phyloP scores from a whole-genome alignment of 2,797 vertebrate species.

The Chiroxiphia lanceolata region DNA sequence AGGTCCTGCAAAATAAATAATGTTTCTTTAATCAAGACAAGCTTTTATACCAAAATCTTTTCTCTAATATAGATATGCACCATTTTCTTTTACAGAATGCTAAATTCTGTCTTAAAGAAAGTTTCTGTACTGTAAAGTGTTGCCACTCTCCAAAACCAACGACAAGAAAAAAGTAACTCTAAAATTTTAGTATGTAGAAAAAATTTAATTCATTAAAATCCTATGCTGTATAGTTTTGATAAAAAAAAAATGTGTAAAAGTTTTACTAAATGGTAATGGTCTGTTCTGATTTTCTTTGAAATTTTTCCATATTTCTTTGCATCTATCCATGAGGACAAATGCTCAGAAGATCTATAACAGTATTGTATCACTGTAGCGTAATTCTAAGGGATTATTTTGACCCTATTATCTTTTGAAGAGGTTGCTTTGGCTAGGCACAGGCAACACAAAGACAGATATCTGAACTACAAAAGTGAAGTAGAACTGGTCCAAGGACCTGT shows the following conservation, averaged over 20 bases:
- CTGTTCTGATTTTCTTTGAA: neutral
- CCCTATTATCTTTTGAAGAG: neutral
- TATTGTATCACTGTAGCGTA: neutral
- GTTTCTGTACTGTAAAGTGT: neutral
- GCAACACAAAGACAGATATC: neutral
- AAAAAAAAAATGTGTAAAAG: neutral
- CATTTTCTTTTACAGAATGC: neutral
- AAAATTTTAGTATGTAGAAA: neutral
- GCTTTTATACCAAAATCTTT: neutral
- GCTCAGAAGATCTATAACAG: neutral
- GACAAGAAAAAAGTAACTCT: neutral
- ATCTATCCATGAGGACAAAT: neutral
- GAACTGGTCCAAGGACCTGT: neutral
- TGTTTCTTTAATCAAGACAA: neutral
- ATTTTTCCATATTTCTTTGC: neutral
- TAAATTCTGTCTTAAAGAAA: neutral
- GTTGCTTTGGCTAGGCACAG: neutral
- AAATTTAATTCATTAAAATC: neutral
- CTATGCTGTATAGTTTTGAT: neutral
- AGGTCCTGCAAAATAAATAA: neutral
- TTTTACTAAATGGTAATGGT: rapidly evolving
- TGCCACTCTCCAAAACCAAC: neutral
- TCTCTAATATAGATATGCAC: neutral
- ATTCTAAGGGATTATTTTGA: neutral
- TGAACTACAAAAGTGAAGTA: neutral